Base-by-base conservation (phyloP, 2,888 invertebrate genomes). In the Limnephilus rhombicus region DNA sequence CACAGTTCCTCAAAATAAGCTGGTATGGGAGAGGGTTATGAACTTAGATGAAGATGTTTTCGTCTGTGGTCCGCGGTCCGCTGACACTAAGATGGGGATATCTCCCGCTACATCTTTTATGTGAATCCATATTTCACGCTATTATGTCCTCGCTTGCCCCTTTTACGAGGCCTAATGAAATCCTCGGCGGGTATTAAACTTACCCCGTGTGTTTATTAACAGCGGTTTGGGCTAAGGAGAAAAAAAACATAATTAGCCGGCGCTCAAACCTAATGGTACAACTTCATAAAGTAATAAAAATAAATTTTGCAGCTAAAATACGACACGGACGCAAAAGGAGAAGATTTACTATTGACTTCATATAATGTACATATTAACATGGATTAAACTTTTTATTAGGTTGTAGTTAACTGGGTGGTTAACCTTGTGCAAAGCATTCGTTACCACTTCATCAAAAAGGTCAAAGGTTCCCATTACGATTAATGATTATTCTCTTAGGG, bases 41-140 rank as follows among this genome's bases (percentile, higher is more conserved):
- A 29, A 49, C 85, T 34, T 80, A 24, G 37, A 90, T 90, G 15
- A 68, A 90, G 90, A 90, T 37, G 13, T 90, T n/a, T 85, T 85
- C 85, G 53, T 89, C 81, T 80, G 83, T 85, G 37, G 68, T 18
- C 41, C 68, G 18, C 49, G 31, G 49, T 53, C 45, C 85, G 9
- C 53, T 85, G 90, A 85, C 87, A 87, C 85, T 41, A 34, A 83
- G 83, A 83, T 85, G 49, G 68, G 85, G 90, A 85, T 85, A 90
- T 85, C 90, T 85, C n/a, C 29, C 31, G 29, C 41, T n/a, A 34
- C 53, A 31, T 80, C 53, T 90, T 91, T 91, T 85, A 92, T 90
- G 81, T 80, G 92, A 90, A 92, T 92, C 92, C 90, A 92, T 92
- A 92, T 90, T 92, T 92, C 85, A 85, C 80, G n/a, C 24, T 80